Conservation (phyloP, 2,888 invertebrate species). For the Cosmopolites sordidus region DNA sequence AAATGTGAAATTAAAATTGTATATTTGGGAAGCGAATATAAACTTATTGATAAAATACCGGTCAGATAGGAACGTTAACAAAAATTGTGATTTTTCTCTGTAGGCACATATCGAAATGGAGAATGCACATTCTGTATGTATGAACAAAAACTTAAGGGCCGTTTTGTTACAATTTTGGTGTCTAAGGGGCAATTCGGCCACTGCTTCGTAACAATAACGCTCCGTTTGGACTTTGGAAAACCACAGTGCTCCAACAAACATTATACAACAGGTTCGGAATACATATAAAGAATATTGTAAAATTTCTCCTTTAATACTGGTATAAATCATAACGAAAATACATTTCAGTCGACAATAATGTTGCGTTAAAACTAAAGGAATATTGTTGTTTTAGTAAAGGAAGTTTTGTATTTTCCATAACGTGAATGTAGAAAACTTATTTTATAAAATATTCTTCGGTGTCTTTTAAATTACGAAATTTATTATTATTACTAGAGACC, state of each 20-base stretch:
- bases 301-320: too few species aligned
- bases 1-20: too few species aligned
- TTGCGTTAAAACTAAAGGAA: too few species aligned
- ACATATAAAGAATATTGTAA: too few species aligned
- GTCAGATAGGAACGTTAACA: neutral
- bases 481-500: too few species aligned
- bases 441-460: too few species aligned
- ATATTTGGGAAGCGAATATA: neutral
- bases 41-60: neutral
- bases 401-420: too few species aligned
- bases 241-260: slow-evolving; percentile 30
- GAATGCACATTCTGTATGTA: slow-evolving; percentile 43
- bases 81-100: slow-evolving; percentile 15
- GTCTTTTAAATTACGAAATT: too few species aligned
- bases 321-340: too few species aligned
- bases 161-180: slow-evolving; percentile 46
- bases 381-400: too few species aligned
- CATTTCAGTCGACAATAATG: too few species aligned
- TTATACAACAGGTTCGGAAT: slow-evolving; percentile 16
- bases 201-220: slow-evolving; percentile 46
- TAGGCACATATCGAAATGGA: slow-evolving; percentile 19
- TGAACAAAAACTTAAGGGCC: slow-evolving; percentile 47
- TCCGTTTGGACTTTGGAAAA: slow-evolving; percentile 40
- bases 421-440: too few species aligned
- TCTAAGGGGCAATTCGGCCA: slow-evolving; percentile 45